Evolutionary conservation across 2,113 vertebrate genomes (phyloP), one percentile per base, ranked within the genome.

Genomic region (Phalacrocorax pelagicus): DNA sequence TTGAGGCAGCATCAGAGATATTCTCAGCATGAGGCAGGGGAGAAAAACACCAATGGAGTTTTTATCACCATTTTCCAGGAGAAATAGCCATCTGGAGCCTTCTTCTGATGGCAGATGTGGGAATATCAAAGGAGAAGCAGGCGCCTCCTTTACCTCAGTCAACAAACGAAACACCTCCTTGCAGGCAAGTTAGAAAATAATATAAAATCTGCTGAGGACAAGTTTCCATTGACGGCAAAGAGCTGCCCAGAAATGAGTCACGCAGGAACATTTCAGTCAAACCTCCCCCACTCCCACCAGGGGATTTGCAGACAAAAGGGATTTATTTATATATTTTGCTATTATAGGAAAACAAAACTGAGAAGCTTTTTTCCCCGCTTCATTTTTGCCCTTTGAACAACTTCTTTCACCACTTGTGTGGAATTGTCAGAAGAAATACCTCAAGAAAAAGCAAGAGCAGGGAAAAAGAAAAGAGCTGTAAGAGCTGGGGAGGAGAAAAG

Each of bases 301-400:
- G 84, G 69, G 24, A 81, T 86, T 74, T 90, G 55, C 59, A 91
- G 81, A 94, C 87, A 92, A 95, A 95, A 89, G 55, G 88, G 92
- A 81, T 78, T 84, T 91, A 63, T 92, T 92, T 88, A 6, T 62
- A 73, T 62, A 79, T 78, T 82, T 44, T 47, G 9, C 12, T 34
- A 1, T 14, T 52, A 77, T 61, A 23, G 71, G 36, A 59, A 92
- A 88, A 92, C 83, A 73, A 83, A 83, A 83, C 11, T 61, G 51
- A 36, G 61, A 65, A 59, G 49, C 10, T 9, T 26, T 72, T 55
- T n/a, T 8, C 1, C 1, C 36, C 36, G 5, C 19, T 29, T 32
- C 2, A 1, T 84, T 91, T 88, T 86, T 85, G 52, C 44, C 26
- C 20, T 57, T 79, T 72, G 36, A 91, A 80, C 40, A 73, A 73